Conservation (phyloP, 1,140 invertebrate genomes). For the Olivierus martensii region DNA sequence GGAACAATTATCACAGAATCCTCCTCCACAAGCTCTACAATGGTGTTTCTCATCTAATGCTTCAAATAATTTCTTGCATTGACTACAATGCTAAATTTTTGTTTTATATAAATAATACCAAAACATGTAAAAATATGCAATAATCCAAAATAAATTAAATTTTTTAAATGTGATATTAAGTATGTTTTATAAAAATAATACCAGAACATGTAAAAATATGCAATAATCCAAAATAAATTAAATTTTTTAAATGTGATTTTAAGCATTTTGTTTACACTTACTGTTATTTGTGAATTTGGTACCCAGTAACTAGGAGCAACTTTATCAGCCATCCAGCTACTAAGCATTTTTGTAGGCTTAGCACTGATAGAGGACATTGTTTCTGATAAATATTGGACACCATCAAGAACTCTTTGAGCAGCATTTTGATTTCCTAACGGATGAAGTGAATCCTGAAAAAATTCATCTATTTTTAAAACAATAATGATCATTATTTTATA, state of each 20-base stretch:
- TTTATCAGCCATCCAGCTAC: constrained; percentile 59
- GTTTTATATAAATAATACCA: neutral
- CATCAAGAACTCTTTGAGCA: constrained; percentile 57
- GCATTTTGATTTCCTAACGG: constrained; percentile 40
- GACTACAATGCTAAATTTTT: constrained; percentile 41
- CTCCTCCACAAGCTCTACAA: constrained; percentile 59
- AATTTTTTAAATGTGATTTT: neutral
- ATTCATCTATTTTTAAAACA: no score
- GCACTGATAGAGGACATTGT: constrained; percentile 50
- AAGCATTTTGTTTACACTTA: constrained; percentile 23
- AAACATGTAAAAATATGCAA: neutral
- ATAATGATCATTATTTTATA: no score
- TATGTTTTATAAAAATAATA: neutral
- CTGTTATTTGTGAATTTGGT: constrained; percentile 57
- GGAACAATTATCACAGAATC: constrained; percentile 52
- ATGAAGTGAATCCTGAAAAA: no score
- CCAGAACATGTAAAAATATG: neutral
- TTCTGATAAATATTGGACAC: constrained; percentile 53
- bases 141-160: no score
- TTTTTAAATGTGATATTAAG: neutral
- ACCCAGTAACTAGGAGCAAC: constrained; percentile 67
- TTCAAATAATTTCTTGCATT: constrained; percentile 40
- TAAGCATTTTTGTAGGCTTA: constrained; percentile 50
- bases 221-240: no score
- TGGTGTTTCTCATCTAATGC: constrained; percentile 49